Evolutionary conservation across 2,888 invertebrate genomes (phyloP).

Genomic region (Scelioninae gen. 2): DNA sequence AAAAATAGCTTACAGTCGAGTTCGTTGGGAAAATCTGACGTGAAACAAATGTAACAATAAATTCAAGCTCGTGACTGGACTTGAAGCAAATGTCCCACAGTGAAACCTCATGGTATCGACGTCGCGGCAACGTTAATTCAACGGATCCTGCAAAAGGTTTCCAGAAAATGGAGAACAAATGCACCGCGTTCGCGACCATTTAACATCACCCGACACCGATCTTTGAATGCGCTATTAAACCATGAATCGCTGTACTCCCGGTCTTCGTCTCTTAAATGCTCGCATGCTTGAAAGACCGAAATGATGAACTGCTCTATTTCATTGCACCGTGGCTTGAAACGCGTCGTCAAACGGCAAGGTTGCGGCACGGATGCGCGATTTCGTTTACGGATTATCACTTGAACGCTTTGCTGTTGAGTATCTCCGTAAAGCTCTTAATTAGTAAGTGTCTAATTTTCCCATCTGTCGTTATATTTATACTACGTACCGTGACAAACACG

Average conservation of each 20-base stretch:
- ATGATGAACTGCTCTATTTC: constrained; percentile 37
- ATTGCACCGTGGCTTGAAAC: constrained; percentile 49
- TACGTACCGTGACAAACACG: constrained; percentile 10
- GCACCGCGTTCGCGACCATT: no score
- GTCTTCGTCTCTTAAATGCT: background rate
- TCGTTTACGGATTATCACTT: constrained; percentile 74
- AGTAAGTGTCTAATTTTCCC: constrained; percentile 58
- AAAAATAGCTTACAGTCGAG: no score
- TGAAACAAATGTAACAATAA: no score
- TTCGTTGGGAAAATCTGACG: no score
- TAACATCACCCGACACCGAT: background rate
- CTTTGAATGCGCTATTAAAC: no score
- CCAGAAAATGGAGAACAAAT: no score
- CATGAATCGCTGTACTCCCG: background rate
- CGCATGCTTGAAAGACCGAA: constrained; percentile 1
- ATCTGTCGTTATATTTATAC: constrained; percentile 50
- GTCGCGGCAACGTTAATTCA: no score
- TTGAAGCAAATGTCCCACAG: no score
- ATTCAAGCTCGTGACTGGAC: no score
- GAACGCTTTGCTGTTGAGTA: constrained; percentile 74
- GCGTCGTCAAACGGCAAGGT: constrained; percentile 64
- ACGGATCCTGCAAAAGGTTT: no score
- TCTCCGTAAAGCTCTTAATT: constrained; percentile 62
- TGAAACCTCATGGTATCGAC: no score
- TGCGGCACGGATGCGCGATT: constrained; percentile 66